These are phyloP conservation scores for Reticulitermes speratus DNA, from an alignment of 1,140 invertebrate genomes.

Conservation along the genomic window DNA sequence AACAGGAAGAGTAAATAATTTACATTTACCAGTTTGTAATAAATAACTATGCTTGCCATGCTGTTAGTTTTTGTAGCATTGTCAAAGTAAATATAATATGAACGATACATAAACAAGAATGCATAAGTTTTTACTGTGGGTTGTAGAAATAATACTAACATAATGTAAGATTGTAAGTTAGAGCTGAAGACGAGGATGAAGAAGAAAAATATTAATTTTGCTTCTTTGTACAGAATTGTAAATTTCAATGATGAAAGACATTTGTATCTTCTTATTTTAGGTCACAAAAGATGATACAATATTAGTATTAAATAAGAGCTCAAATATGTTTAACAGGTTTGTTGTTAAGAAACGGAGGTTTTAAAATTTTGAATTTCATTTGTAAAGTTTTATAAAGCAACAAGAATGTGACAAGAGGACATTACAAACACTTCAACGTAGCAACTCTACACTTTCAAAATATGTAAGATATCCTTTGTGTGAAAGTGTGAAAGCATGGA, in stretches of 20 bases:
- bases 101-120: constrained; percentile 23
- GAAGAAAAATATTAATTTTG: constrained; percentile 4
- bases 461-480: neutral
- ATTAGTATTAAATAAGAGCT: constrained; percentile 14
- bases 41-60: constrained; percentile 32
- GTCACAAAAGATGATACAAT: constrained; percentile 6
- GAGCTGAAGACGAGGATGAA: constrained; percentile 23
- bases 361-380: constrained; percentile 1
- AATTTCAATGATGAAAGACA: neutral
- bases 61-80: constrained; percentile 32
- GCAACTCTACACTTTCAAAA: constrained; percentile 5
- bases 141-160: constrained; percentile 2
- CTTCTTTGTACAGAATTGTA: constrained; percentile 22
- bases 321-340: constrained; percentile 17
- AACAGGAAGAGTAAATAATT: constrained; percentile 28
- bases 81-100: constrained; percentile 21
- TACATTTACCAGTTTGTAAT: constrained; percentile 18
- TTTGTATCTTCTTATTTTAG: neutral
- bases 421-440: neutral
- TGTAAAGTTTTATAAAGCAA: constrained; percentile 17
- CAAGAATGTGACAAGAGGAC: constrained; percentile 9
- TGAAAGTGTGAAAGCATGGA: neutral
- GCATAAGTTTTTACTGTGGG: constrained; percentile 11
- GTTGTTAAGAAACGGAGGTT: neutral
- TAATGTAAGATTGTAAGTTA: constrained; percentile 23